phyloP scores from a whole-genome alignment of 1,140 invertebrate species.

The Teleogryllus occipitalis region DNA sequence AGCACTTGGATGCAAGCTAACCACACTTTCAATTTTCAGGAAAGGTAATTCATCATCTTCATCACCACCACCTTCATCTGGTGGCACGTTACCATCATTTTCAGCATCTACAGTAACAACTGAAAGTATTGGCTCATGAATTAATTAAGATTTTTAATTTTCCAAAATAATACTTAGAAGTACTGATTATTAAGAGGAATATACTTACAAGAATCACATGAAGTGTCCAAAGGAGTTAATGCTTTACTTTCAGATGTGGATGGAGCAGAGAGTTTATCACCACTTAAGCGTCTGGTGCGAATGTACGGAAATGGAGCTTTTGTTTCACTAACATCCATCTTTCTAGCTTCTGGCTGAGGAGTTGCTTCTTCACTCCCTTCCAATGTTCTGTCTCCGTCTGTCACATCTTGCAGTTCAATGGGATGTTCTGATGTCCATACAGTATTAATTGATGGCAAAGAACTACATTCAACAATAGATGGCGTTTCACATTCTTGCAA shows the following conservation, averaged over 20 bases:
- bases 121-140: too few species aligned
- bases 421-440: too few species aligned
- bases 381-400: neutral
- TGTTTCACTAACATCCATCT: neutral
- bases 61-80: conserved; percentile 27
- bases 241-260: conserved; percentile 19
- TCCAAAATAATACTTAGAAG: too few species aligned
- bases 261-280: conserved; percentile 34
- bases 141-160: too few species aligned
- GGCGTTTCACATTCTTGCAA: neutral
- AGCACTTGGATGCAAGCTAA: conserved; percentile 33
- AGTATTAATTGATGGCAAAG: too few species aligned
- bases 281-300: conserved; percentile 35
- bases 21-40: conserved; percentile 37
- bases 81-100: neutral
- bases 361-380: neutral
- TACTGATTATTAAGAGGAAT: too few species aligned
- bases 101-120: neutral
- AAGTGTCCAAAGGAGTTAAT: neutral
- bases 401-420: too few species aligned
- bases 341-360: neutral
- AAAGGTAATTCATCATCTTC: conserved; percentile 32
- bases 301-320: conserved; percentile 29
- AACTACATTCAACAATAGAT: neutral
- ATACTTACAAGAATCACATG: too few species aligned